These are phyloP conservation scores for Bujurquina vittata DNA, from an alignment of 2,113 vertebrate genomes.

Conservation along the genomic window DNA sequence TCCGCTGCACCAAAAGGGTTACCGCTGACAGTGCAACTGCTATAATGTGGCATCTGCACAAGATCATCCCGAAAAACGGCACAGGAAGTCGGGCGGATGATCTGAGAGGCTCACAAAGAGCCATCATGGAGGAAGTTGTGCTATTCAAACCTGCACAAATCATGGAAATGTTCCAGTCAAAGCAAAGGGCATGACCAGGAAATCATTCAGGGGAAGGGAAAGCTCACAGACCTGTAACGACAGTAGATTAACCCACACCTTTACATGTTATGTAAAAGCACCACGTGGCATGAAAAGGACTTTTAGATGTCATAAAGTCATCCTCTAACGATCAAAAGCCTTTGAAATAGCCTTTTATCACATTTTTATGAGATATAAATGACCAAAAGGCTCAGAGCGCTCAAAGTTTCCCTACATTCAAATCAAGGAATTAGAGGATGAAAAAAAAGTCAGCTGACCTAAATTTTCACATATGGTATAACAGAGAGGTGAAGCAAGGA, in stretches of 20 bases:
- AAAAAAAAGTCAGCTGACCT: not conserved
- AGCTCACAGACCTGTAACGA: constrained; percentile 16
- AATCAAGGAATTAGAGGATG: constrained; percentile 4
- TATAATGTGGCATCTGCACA: constrained; percentile 23
- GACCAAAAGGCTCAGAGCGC: not conserved
- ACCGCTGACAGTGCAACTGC: constrained; percentile 16
- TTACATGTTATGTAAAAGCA: constrained; percentile 59
- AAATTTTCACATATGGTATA: not conserved
- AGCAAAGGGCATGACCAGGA: constrained; percentile 51
- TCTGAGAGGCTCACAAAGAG: constrained; percentile 27
- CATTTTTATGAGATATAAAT: not conserved
- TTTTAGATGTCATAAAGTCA: constrained; percentile 1
- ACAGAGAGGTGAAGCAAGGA: constrained; percentile 2
- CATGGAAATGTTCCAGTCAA: constrained; percentile 39
- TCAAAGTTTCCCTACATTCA: not conserved
- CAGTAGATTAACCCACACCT: constrained; percentile 39
- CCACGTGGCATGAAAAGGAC: constrained; percentile 37
- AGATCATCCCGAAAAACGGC: constrained; percentile 5
- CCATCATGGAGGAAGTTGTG: constrained; percentile 30
- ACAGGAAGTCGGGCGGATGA: constrained; percentile 18
- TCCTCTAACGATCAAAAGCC: constrained; percentile 3
- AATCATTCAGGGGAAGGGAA: constrained; percentile 24
- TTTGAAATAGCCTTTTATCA: not conserved
- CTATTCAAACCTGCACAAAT: constrained; percentile 59
- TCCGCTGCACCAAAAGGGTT: constrained; percentile 3